phyloP scores from a whole-genome alignment of 2,113 vertebrate species.

The Bos javanicus region DNA sequence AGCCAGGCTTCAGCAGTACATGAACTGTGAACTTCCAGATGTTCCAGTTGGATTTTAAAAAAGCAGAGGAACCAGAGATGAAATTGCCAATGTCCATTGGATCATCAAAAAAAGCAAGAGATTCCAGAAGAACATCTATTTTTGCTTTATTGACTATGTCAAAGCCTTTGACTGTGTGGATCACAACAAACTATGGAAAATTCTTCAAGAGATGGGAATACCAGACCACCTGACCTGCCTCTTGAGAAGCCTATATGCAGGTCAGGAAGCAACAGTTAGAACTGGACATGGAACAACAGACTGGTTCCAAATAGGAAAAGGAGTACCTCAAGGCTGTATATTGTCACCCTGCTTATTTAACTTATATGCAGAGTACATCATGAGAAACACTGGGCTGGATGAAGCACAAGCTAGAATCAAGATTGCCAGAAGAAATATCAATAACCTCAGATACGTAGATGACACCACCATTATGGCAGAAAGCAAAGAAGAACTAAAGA shows the following conservation, averaged over 20 bases:
- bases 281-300: no score
- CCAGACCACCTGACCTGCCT: no score
- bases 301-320: no score
- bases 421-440: neutral
- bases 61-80: neutral
- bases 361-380: neutral
- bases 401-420: neutral
- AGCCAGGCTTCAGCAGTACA: neutral
- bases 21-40: neutral
- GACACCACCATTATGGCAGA: neutral
- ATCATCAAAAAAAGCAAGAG: rapidly evolving
- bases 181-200: neutral
- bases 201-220: no score
- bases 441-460: neutral
- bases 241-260: no score
- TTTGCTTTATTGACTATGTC: neutral
- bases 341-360: no score
- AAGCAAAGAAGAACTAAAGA: neutral
- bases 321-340: no score
- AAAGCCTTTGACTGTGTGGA: neutral
- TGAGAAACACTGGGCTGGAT: neutral
- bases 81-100: neutral
- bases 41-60: neutral
- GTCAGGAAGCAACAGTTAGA: no score
- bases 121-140: neutral